Evolutionary conservation across 2,888 invertebrate genomes (phyloP).

Genomic region (Spodoptera exigua): DNA sequence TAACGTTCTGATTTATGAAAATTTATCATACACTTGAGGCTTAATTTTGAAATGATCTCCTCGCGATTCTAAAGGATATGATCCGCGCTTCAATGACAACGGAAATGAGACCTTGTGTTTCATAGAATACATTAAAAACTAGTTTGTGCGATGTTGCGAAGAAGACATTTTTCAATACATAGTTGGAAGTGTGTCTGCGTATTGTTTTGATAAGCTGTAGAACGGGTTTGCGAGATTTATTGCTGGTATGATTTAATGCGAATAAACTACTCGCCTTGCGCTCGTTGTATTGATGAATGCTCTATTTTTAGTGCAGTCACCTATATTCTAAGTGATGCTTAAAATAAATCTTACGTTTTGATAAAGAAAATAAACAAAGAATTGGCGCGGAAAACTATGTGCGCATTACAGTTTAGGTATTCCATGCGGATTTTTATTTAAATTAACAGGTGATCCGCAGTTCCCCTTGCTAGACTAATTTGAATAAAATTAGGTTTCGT

Average conservation of each 20-base stretch:
- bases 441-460: conserved; percentile 35
- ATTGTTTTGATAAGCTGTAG: conserved; percentile 89
- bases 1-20: conserved; percentile 87
- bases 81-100: conserved; percentile 64
- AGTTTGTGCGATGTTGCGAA: conserved; percentile 59
- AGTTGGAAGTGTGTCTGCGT: conserved; percentile 87
- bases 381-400: conserved; percentile 17
- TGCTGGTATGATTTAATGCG: conserved; percentile 88
- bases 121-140: conserved; percentile 69
- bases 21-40: conserved; percentile 88
- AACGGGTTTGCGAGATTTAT: conserved; percentile 89
- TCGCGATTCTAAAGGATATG: conserved; percentile 65
- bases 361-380: conserved; percentile 50
- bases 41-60: conserved; percentile 87
- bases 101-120: conserved; percentile 75
- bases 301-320: conserved; percentile 79
- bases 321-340: conserved; percentile 64
- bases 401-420: conserved; percentile 8
- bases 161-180: conserved; percentile 78
- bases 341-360: conserved; percentile 48
- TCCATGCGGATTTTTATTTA: conserved; percentile 32
- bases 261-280: conserved; percentile 87
- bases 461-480: conserved; percentile 45
- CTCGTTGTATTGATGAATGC: conserved; percentile 85
- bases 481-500: conserved; percentile 64